Conservation (phyloP, 2,113 vertebrate genomes). For the Pimephales promelas region DNA sequence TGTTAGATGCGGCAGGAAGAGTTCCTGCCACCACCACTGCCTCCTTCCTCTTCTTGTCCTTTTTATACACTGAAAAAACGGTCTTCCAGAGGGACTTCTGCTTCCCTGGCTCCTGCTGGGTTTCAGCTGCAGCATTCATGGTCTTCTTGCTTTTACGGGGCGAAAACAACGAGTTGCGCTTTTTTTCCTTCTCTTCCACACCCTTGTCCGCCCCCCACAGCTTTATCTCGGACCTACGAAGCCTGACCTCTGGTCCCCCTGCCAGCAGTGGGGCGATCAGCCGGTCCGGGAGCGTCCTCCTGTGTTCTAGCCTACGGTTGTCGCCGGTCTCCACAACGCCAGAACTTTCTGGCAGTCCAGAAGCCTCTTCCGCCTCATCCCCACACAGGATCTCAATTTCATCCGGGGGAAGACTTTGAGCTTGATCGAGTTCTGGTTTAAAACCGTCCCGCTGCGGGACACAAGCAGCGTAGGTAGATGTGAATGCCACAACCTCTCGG, state of each 20-base stretch:
- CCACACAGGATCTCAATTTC: conserved; percentile 47
- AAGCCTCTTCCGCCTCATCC: conserved; percentile 20
- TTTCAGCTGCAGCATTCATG: conserved; percentile 69
- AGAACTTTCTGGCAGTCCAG: neutral
- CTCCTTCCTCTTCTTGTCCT: conserved; percentile 83
- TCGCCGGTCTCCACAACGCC: neutral
- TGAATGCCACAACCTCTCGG: conserved; percentile 59
- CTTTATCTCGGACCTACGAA: conserved; percentile 23
- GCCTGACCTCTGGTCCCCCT: conserved; percentile 27
- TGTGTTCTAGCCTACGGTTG: neutral
- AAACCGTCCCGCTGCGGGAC: neutral
- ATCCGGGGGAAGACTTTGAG: conserved; percentile 46
- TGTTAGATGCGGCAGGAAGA: conserved; percentile 75
- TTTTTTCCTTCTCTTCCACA: conserved; percentile 77
- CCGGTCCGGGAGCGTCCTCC: conserved; percentile 3
- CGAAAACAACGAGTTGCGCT: conserved; percentile 83
- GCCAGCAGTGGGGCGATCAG: neutral
- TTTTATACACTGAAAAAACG: conserved; percentile 85
- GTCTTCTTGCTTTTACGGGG: conserved; percentile 83
- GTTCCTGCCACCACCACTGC: conserved; percentile 77
- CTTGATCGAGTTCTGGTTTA: neutral
- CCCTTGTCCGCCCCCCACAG: neutral
- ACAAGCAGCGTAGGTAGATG: neutral
- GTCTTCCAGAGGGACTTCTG: conserved; percentile 84
- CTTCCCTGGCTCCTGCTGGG: conserved; percentile 74